A percentile compares a stretch with the other conserved stretches of the same genome.
phyloP scores from a whole-genome alignment of 30 jellyfish, hydroid and myxozoan genomes.

The Aurelia sp. region DNA sequence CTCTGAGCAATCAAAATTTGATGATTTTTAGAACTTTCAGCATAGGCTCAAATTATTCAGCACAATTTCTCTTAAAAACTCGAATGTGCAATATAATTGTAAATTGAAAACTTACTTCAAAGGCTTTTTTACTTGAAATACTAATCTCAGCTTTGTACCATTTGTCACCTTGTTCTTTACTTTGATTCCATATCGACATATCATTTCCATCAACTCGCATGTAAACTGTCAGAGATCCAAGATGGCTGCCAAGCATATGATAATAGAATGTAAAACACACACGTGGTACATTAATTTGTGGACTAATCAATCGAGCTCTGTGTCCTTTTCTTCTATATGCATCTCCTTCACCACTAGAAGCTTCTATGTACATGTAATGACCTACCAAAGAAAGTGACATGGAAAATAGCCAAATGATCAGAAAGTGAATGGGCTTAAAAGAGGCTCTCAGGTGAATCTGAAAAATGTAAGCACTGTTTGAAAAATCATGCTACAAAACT shows the following conservation, averaged over 20 bases:
- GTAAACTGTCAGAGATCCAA: slow-evolving; percentile 70
- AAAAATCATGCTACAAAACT: too few species aligned
- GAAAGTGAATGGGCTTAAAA: too few species aligned
- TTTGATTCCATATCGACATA: slow-evolving; percentile 66
- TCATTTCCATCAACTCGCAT: slow-evolving; percentile 28
- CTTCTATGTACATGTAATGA: slow-evolving; percentile 79
- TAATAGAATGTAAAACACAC: slow-evolving; percentile 69
- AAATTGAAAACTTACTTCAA: slow-evolving; percentile 41
- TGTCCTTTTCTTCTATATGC: slow-evolving; percentile 62
- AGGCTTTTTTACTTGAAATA: slow-evolving; percentile 36
- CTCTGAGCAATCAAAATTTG: too few species aligned
- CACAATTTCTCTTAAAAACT: too few species aligned
- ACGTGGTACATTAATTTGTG: slow-evolving; percentile 66
- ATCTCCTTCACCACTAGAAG: slow-evolving; percentile 69
- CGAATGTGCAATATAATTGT: neutral
- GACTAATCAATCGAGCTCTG: slow-evolving; percentile 83
- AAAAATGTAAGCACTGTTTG: too few species aligned
- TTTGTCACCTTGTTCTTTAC: slow-evolving; percentile 60
- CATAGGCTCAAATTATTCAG: too few species aligned
- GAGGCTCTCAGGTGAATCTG: too few species aligned
- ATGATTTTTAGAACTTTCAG: too few species aligned
- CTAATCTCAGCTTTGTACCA: slow-evolving; percentile 69
- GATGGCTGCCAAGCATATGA: slow-evolving; percentile 88
- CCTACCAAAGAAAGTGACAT: slow-evolving; percentile 21
- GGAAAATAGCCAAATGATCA: too few species aligned